phyloP scores from a whole-genome alignment of 1,140 invertebrate species.

The Zaprionus lachaisei region DNA sequence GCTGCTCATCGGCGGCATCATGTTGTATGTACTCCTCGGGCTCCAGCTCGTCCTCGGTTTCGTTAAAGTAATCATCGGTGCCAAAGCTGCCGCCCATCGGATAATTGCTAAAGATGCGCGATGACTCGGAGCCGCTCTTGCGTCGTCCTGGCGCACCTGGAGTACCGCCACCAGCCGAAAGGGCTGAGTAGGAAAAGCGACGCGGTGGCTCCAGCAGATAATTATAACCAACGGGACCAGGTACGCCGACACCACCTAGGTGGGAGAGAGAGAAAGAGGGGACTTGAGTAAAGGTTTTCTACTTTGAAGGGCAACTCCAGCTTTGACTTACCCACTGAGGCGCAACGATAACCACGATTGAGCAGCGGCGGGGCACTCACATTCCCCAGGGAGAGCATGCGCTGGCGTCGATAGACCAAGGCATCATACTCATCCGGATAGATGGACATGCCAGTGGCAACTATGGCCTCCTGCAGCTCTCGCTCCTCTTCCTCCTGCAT shows the following conservation, averaged over 20 bases:
- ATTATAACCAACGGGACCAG: slow-evolving; percentile 87
- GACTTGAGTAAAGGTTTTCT: background rate
- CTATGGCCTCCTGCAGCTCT: slow-evolving; percentile 89
- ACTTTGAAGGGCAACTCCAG: background rate
- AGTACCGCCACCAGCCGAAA: slow-evolving; percentile 63
- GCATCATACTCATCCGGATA: slow-evolving; percentile 86
- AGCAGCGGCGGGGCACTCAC: slow-evolving; percentile 85
- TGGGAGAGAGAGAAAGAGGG: background rate
- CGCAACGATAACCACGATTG: slow-evolving; percentile 86
- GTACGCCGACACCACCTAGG: slow-evolving; percentile 59
- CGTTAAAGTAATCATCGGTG: slow-evolving; percentile 85
- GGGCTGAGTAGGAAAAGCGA: slow-evolving; percentile 85
- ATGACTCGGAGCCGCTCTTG: slow-evolving; percentile 81
- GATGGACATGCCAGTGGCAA: slow-evolving; percentile 87
- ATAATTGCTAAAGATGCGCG: slow-evolving; percentile 85
- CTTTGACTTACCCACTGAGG: slow-evolving; percentile 86
- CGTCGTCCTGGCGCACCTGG: slow-evolving; percentile 85
- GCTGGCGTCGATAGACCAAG: slow-evolving; percentile 85
- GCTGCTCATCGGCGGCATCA: slow-evolving; percentile 39
- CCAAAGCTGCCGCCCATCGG: slow-evolving; percentile 85
- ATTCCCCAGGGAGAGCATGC: slow-evolving; percentile 85
- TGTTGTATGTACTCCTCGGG: slow-evolving; percentile 71
- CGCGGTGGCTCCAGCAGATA: slow-evolving; percentile 88
- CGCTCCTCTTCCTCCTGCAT: slow-evolving; percentile 91
- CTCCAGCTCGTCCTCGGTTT: slow-evolving; percentile 84